Base-by-base conservation (phyloP, 2,797 vertebrate species). In the Myotis findleyi region DNA sequence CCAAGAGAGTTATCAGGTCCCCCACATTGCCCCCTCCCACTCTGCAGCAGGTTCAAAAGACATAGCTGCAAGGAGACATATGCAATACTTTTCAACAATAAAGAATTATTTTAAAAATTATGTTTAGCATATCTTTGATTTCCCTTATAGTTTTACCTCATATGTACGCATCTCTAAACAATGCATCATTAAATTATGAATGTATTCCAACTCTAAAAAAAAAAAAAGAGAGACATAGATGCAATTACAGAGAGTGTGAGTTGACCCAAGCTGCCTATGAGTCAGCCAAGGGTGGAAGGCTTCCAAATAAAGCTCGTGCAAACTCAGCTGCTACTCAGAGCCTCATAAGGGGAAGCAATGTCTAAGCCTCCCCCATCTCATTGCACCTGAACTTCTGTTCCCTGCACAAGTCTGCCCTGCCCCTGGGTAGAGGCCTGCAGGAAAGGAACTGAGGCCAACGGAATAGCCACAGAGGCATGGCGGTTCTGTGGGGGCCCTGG, bases 251-350 rank as follows among this genome's bases (percentile, higher is more conserved):
- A 33, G 36, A 62, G 75, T 64, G 33, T 38, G 86, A 80, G 51
- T 49, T 87, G 85, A 93, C 85, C 94, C 71, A 55, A 49, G 91
- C 55, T 38, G 17, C 18, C 2, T 6, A 13, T 87, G 85, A 89
- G 85, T 92, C 85, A 92, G 85, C 76, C 83, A 72, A 51, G 36
- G 18, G 66, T 38, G 38, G 44, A 93, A 66, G 4, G 12, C 57
- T 87, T 90, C 91, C 81, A 90, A 84, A 89, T 76, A 84, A 75
- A 90, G 66, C 84, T 53, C 53, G 2, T 33, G 81, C 71, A 62
- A 75, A 73, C 55, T 88, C 85, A 55, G 72, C 81, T 69, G 89
- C 76, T 33, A 25, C 38, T 12, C 27, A 84, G 76, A 69, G 91
- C 81, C 71, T 51, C 81, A 38, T 0, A 55, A 87, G 51, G 27